phyloP scores from a whole-genome alignment of 2,888 invertebrate species.

The Protonemura montana region DNA sequence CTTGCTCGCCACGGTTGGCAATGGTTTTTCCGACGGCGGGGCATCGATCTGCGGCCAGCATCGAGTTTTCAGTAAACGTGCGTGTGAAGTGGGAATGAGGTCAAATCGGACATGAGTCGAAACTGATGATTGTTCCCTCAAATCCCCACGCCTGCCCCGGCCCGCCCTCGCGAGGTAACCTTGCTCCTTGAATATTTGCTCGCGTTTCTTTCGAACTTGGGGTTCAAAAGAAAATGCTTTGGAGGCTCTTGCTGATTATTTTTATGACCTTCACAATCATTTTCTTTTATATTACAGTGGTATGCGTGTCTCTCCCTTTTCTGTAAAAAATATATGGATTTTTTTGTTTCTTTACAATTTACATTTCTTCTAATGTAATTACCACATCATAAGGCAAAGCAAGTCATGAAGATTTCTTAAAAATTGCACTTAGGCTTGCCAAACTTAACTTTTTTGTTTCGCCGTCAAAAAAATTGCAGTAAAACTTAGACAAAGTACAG shows the following conservation, averaged over 20 bases:
- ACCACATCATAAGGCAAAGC: no score
- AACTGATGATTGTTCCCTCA: not conserved
- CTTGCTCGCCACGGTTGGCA: not conserved
- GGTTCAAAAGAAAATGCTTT: not conserved
- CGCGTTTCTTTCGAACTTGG: not conserved
- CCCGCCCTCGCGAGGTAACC: not conserved
- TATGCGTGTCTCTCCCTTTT: not conserved
- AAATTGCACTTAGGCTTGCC: not conserved
- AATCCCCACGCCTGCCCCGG: no score
- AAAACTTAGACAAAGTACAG: not conserved
- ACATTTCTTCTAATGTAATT: not conserved
- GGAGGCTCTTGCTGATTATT: not conserved
- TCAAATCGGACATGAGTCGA: constrained; percentile 4
- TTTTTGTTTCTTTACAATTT: not conserved
- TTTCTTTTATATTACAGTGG: not conserved
- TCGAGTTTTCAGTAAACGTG: not conserved
- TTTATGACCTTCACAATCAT: not conserved
- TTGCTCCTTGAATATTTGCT: not conserved
- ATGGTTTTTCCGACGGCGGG: not conserved
- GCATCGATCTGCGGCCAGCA: not conserved
- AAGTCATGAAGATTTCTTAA: no score
- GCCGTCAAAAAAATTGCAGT: not conserved
- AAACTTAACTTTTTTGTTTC: not conserved
- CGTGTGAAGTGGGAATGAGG: constrained; percentile 7
- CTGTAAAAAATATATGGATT: not conserved